Evolutionary conservation across 1,140 invertebrate genomes (phyloP), one percentile per base, ranked within the genome.

Genomic region (Leptopilina clavipes): DNA sequence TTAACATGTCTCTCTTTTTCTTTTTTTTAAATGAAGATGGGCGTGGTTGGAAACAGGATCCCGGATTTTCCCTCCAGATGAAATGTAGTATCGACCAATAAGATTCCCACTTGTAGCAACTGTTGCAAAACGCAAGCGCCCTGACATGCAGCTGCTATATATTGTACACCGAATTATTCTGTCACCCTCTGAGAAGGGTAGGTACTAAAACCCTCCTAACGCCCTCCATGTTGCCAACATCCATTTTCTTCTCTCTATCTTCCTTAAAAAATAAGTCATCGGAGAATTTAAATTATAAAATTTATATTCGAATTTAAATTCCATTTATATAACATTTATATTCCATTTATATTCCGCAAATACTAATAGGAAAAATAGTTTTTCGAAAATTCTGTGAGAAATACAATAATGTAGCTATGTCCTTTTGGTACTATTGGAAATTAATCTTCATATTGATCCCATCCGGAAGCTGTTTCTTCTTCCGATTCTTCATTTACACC

Each of bases 381-480:
- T n/a, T n/a, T n/a, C n/a, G n/a, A n/a, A n/a, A n/a, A n/a, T n/a
- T n/a, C n/a, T n/a, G n/a, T n/a, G n/a, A n/a, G n/a, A n/a, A n/a
- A n/a, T n/a, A n/a, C n/a, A n/a, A n/a, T n/a, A n/a, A n/a, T n/a
- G n/a, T n/a, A n/a, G n/a, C n/a, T n/a, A n/a, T n/a, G n/a, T n/a
- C n/a, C n/a, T n/a, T n/a, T n/a, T n/a, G n/a, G n/a, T n/a, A n/a
- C n/a, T n/a, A n/a, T n/a, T n/a, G n/a, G 1, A 48, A 48, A 18
- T 78, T 43, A 54, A 18, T 65, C 77, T 25, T 76, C 71, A 37
- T 76, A 79, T 18, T 76, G 71, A 45, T 79, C 72, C 74, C 56
- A 74, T 72, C 74, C 75, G 6, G 59, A 65, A 31, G 25, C 25
- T n/a, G n/a, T n/a, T 65, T 65, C 59, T 43, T 72, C 72, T 40